Conservation (phyloP, 2,797 vertebrate genomes). For the Jordanella pulchra region DNA sequence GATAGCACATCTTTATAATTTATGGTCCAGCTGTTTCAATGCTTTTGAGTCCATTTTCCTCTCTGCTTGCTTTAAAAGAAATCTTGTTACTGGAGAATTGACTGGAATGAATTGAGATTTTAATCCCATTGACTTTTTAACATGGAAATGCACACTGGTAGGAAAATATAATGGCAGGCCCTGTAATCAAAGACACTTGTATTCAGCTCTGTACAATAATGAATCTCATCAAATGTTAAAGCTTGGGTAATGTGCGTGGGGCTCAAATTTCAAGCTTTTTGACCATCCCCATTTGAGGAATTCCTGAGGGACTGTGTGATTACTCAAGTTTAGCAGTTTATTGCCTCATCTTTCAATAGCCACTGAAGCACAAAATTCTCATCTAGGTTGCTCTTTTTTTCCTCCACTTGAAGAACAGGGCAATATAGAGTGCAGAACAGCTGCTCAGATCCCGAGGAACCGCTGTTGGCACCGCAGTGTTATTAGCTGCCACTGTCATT, state of each 20-base stretch:
- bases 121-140: conserved; percentile 95
- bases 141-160: conserved; percentile 91
- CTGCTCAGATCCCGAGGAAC: conserved; percentile 86
- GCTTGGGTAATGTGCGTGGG: conserved; percentile 83
- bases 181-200: conserved; percentile 97
- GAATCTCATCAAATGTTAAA: conserved; percentile 97
- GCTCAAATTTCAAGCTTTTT: conserved; percentile 98
- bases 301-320: conserved; percentile 97
- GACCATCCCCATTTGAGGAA: conserved; percentile 95
- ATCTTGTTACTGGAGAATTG: conserved; percentile 99
- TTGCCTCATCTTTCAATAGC: conserved; percentile 99
- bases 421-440: conserved; percentile 92
- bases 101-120: conserved; percentile 99
- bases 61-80: conserved; percentile 98
- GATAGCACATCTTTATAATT: conserved; percentile 99
- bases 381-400: conserved; percentile 91
- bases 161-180: conserved; percentile 93
- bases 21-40: conserved; percentile 99
- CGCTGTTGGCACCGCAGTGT: conserved; percentile 73
- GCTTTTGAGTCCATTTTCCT: conserved; percentile 95
- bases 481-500: conserved; percentile 75
- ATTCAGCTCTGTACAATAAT: conserved; percentile 94
- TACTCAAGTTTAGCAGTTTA: conserved; percentile 99
- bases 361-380: conserved; percentile 99
- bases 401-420: conserved; percentile 91